phyloP scores from a whole-genome alignment of 2,888 invertebrate genomes.

The Pomacea canaliculata region DNA sequence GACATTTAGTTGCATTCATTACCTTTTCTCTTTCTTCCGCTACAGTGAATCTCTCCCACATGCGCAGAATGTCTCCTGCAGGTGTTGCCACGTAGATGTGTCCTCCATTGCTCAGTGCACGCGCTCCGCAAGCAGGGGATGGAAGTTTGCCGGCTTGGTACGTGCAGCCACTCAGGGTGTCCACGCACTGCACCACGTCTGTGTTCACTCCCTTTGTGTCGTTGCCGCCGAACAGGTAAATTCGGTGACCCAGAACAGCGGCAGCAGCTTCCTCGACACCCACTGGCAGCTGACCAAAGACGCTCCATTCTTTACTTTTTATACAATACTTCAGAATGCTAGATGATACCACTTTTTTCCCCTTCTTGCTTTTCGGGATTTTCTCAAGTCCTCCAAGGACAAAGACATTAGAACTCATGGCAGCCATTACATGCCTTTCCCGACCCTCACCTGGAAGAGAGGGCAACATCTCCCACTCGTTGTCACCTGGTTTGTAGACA shows the following conservation, averaged over 20 bases:
- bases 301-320: conserved; percentile 6
- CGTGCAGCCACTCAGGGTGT: conserved; percentile 2
- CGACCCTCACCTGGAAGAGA: conserved; percentile 7
- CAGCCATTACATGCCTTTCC: conserved; percentile 20
- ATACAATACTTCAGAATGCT: conserved; percentile 6
- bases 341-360: too few relatives aligned
- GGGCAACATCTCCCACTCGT: conserved; percentile 18
- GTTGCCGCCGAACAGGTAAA: conserved; percentile 15
- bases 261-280: conserved; percentile 11
- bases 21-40: neutral
- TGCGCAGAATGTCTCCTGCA: conserved; percentile 3
- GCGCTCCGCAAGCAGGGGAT: neutral
- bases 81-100: conserved; percentile 2
- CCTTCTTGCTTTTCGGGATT: neutral
- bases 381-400: conserved; percentile 20
- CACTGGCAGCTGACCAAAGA: neutral
- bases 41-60: neutral
- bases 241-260: conserved; percentile 5
- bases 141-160: conserved; percentile 5
- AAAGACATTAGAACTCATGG: conserved; percentile 12
- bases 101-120: neutral
- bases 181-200: conserved; percentile 13
- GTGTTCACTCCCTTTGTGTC: neutral
- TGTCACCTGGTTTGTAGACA: conserved; percentile 16
- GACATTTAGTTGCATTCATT: neutral